Conservation (phyloP, 2,888 invertebrate genomes). For the Nephrotoma guestfalica region DNA sequence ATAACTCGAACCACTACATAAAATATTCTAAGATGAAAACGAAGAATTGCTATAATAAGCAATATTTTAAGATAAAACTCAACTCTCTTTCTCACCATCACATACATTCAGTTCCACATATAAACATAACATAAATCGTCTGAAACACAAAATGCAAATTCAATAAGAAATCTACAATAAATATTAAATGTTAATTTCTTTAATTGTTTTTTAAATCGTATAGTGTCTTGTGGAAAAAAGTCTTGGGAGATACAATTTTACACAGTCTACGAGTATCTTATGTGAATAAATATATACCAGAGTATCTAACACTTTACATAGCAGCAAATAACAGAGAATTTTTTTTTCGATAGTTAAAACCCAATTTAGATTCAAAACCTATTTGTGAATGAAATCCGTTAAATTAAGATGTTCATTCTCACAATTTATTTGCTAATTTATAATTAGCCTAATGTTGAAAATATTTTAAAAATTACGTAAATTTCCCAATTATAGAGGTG, state of each 20-base stretch:
- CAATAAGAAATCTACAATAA: not conserved
- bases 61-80: not conserved
- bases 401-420: not conserved
- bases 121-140: not conserved
- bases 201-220: not conserved
- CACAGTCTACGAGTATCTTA: too few species aligned
- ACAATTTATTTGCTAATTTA: not conserved
- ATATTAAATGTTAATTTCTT: not conserved
- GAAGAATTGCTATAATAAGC: not conserved
- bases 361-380: too few species aligned
- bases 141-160: not conserved
- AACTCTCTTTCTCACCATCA: not conserved
- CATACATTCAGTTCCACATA: not conserved
- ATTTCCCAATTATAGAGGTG: not conserved
- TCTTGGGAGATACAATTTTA: too few species aligned
- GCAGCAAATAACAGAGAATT: too few species aligned
- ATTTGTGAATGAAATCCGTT: not conserved
- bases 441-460: not conserved
- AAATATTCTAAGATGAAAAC: not conserved
- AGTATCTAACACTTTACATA: too few species aligned
- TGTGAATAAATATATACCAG: too few species aligned
- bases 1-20: not conserved
- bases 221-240: too few species aligned
- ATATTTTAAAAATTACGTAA: not conserved
- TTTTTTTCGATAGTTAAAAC: too few species aligned